These are phyloP conservation scores for Drosophila ironensis DNA, from an alignment of 1,140 invertebrate genomes.

Conservation along the genomic window DNA sequence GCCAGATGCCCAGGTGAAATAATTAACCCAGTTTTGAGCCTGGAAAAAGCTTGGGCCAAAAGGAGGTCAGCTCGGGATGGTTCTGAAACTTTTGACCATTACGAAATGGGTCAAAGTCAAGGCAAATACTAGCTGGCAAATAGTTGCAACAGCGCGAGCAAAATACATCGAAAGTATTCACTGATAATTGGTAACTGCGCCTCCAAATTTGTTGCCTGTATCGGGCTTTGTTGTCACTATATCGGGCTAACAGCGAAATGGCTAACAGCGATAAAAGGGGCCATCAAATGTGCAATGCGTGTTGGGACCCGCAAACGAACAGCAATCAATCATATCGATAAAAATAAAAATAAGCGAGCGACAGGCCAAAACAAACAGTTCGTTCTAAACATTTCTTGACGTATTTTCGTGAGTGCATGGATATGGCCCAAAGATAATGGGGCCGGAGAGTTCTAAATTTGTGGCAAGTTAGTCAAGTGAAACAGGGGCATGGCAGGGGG, in stretches of 20 bases:
- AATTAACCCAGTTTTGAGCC: neutral
- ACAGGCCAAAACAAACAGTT: no score
- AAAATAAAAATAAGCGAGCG: no score
- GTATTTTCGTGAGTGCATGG: conserved; percentile 7
- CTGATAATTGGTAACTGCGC: no score
- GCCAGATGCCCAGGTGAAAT: neutral
- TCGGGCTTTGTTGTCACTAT: no score
- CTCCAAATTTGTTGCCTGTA: no score
- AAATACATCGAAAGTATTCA: no score
- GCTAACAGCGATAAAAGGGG: conserved; percentile 53
- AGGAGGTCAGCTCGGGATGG: conserved; percentile 6
- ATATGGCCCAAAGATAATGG: conserved; percentile 37
- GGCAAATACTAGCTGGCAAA: neutral
- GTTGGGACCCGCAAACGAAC: conserved; percentile 14
- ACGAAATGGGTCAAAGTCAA: conserved; percentile 21
- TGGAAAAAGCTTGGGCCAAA: neutral
- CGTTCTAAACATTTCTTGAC: no score
- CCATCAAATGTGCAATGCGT: conserved; percentile 64
- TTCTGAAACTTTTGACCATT: neutral
- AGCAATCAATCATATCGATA: conserved; percentile 65
- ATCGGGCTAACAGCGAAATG: conserved; percentile 35
- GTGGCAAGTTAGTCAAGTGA: conserved; percentile 36
- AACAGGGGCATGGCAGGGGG: neutral
- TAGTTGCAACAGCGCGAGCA: neutral
- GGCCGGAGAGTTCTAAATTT: conserved; percentile 35